Evolutionary conservation across 2,888 invertebrate species (phyloP).

Genomic region (Emmelina monodactyla): DNA sequence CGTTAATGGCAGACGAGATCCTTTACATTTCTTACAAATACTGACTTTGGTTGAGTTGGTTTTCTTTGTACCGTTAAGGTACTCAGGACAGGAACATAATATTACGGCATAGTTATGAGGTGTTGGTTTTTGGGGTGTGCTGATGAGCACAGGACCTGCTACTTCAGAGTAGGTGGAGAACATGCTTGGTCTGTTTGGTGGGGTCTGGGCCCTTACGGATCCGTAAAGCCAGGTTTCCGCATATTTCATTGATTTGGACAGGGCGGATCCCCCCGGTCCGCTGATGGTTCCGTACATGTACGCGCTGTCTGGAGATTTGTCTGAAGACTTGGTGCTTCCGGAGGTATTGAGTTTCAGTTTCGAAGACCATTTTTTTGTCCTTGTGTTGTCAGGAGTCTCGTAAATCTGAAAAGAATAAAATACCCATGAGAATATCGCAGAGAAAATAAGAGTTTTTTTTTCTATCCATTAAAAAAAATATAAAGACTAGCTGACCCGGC

Average conservation of each 20-base stretch:
- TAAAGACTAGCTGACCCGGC: no score
- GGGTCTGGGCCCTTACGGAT: conserved; percentile 70
- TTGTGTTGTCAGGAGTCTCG: conserved; percentile 58
- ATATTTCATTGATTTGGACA: conserved; percentile 85
- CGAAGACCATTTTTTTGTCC: conserved; percentile 76
- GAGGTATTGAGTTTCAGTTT: conserved; percentile 69
- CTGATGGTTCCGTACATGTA: conserved; percentile 58
- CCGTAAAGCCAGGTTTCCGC: conserved; percentile 88
- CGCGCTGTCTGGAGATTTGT: conserved; percentile 54
- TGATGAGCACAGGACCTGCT: conserved; percentile 53
- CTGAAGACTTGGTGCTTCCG: conserved; percentile 50
- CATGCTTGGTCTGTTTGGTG: conserved; percentile 51
- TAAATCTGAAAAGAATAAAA: conserved; percentile 58
- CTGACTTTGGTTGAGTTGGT: conserved; percentile 76
- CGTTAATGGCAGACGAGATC: conserved; percentile 77
- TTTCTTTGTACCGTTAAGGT: conserved; percentile 78
- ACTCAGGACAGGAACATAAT: conserved; percentile 83
- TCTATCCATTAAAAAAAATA: no score
- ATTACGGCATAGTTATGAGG: conserved; percentile 75
- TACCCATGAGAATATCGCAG: no score
- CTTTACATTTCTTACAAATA: conserved; percentile 85
- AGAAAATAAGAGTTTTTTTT: no score
- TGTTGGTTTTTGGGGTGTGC: conserved; percentile 62
- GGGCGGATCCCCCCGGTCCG: conserved; percentile 73
- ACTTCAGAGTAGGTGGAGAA: conserved; percentile 57